Conservation (phyloP, 2,113 vertebrate species). For the Elephas maximus region DNA sequence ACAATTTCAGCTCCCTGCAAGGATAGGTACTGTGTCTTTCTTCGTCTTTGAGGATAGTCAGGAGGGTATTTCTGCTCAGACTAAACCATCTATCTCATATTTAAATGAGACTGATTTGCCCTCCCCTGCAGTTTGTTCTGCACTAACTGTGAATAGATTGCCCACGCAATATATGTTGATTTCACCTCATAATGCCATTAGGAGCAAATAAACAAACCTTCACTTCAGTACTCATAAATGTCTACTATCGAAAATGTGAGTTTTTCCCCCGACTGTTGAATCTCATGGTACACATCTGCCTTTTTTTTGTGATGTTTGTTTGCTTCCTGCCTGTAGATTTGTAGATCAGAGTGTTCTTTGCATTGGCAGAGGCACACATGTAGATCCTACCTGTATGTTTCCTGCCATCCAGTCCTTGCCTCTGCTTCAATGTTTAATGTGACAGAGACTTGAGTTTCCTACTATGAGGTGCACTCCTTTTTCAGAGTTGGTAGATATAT, state of each 20-base stretch:
- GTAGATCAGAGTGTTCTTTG: too few relatives aligned
- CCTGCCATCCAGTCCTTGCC: too few relatives aligned
- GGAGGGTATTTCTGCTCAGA: not conserved
- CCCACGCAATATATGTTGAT: not conserved
- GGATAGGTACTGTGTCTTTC: accelerated
- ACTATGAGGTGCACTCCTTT: accelerated
- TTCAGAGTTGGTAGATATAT: too few relatives aligned
- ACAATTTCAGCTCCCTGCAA: not conserved
- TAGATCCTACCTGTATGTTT: accelerated
- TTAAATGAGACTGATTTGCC: not conserved
- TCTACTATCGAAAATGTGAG: not conserved
- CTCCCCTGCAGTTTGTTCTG: accelerated
- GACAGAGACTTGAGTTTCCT: too few relatives aligned
- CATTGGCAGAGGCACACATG: accelerated
- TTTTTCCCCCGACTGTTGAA: not conserved
- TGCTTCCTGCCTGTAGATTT: not conserved
- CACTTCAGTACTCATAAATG: not conserved
- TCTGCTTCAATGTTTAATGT: not conserved
- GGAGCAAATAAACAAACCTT: not conserved
- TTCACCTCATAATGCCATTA: not conserved
- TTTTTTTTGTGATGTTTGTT: not conserved
- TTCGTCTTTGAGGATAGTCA: not conserved
- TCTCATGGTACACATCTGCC: not conserved
- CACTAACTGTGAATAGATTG: not conserved
- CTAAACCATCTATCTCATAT: not conserved